phyloP scores from a whole-genome alignment of 2,888 invertebrate genomes.

The Troides aeacus region DNA sequence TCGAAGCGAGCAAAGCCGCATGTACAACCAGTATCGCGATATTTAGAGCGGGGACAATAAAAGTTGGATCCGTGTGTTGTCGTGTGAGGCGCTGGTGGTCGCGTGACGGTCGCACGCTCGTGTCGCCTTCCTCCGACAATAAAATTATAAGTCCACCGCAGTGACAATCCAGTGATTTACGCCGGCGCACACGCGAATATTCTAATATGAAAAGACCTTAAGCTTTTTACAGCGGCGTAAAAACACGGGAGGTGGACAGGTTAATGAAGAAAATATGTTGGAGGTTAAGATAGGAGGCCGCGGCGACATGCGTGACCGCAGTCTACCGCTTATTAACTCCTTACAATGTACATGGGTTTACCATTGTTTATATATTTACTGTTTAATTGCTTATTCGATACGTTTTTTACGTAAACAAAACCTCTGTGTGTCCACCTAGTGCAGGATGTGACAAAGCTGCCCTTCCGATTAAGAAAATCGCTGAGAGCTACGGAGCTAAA shows the following conservation, averaged over 20 bases:
- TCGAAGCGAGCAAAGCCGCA: background rate
- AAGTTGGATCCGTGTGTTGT: conserved; percentile 62
- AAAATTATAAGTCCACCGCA: conserved; percentile 79
- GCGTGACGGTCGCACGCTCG: conserved; percentile 69
- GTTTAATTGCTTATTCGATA: background rate
- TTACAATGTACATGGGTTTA: conserved; percentile 30
- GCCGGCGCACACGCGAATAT: conserved; percentile 76
- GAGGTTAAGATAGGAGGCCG: conserved; percentile 55
- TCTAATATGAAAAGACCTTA: conserved; percentile 70
- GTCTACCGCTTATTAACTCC: conserved; percentile 47
- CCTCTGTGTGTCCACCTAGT: no score
- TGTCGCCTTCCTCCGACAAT: conserved; percentile 76
- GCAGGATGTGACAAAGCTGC: no score
- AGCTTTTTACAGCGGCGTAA: conserved; percentile 63
- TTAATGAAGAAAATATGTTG: conserved; percentile 73
- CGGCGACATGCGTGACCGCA: conserved; percentile 58
- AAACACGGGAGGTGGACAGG: conserved; percentile 69
- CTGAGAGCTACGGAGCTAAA: no score
- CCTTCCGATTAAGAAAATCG: no score
- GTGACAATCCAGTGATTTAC: conserved; percentile 81
- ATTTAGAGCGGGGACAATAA: conserved; percentile 73
- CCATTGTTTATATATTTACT: conserved; percentile 39
- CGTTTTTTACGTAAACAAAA: no score
- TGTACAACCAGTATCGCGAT: conserved; percentile 46
- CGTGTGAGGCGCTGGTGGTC: conserved; percentile 57